Conservation (phyloP, 2,888 invertebrate genomes). For the Timema cristinae region DNA sequence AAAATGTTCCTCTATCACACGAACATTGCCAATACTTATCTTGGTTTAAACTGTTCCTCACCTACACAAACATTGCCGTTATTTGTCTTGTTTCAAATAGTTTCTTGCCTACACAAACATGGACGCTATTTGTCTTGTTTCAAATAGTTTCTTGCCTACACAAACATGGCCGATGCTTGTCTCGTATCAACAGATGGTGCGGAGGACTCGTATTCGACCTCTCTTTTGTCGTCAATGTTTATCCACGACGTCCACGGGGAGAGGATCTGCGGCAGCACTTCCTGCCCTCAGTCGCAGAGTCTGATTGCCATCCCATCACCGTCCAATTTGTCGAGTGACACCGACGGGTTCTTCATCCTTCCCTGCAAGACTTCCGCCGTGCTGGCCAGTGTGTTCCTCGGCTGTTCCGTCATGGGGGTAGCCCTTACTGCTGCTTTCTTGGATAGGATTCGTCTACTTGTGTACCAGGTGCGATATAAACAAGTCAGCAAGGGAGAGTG, state of each 20-base stretch:
- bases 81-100: too few relatives aligned
- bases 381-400: conserved; percentile 45
- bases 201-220: too few relatives aligned
- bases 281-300: conserved; percentile 47
- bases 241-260: conserved; percentile 42
- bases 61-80: too few relatives aligned
- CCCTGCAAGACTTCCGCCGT: conserved; percentile 43
- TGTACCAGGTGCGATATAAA: conserved; percentile 19
- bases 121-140: too few relatives aligned
- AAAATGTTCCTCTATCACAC: too few relatives aligned
- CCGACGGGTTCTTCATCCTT: conserved; percentile 32
- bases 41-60: too few relatives aligned
- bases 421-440: conserved; percentile 44
- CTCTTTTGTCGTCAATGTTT: neutral
- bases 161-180: too few relatives aligned
- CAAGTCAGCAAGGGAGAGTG: too few relatives aligned
- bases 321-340: conserved; percentile 3
- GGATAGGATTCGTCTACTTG: conserved; percentile 26
- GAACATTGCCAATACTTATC: too few relatives aligned
- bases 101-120: too few relatives aligned
- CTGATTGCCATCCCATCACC: conserved; percentile 17
- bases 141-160: too few relatives aligned
- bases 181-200: too few relatives aligned
- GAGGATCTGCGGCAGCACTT: conserved; percentile 55
- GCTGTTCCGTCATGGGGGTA: conserved; percentile 47